Evolutionary conservation across 1,140 invertebrate genomes (phyloP).

Genomic region (Eurytemora carolleeae): DNA sequence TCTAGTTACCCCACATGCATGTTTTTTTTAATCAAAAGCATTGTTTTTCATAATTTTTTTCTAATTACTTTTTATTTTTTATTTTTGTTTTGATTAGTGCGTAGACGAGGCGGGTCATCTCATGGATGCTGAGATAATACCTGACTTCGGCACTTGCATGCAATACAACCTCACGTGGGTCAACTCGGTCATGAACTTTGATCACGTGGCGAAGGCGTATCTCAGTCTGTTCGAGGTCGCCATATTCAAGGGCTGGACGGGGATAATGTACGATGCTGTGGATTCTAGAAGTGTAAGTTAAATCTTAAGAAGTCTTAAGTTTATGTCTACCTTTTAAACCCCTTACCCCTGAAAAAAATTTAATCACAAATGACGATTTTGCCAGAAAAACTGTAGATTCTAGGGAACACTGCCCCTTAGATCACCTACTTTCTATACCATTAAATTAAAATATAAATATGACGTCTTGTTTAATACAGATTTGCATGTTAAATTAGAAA

Average conservation of each 20-base stretch:
- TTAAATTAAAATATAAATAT: no score
- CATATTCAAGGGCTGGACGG: constrained; percentile 53
- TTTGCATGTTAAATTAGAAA: no score
- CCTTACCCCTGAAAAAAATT: no score
- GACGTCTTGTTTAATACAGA: no score
- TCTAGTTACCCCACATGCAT: no score
- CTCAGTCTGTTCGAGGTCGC: constrained; percentile 94
- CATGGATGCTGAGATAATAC: constrained; percentile 14
- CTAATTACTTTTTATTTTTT: neutral
- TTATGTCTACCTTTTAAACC: no score
- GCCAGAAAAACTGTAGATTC: no score
- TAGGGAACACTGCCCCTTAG: no score
- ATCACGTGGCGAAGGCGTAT: constrained; percentile 91
- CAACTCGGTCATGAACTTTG: constrained; percentile 93
- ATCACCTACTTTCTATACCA: no score
- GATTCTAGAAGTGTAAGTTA: constrained; percentile 64
- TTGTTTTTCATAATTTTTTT: no score
- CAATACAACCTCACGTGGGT: constrained; percentile 71
- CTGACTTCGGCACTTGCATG: constrained; percentile 8
- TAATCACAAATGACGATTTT: no score
- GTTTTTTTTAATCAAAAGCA: no score
- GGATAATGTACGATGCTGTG: constrained; percentile 90
- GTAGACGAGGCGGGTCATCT: constrained; percentile 8
- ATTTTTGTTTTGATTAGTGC: constrained; percentile 13
- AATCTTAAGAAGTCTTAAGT: constrained; percentile 4